Evolutionary conservation across 2,797 vertebrate genomes (phyloP), one percentile per base, ranked within the genome.

Genomic region (Gymnocypris eckloni): DNA sequence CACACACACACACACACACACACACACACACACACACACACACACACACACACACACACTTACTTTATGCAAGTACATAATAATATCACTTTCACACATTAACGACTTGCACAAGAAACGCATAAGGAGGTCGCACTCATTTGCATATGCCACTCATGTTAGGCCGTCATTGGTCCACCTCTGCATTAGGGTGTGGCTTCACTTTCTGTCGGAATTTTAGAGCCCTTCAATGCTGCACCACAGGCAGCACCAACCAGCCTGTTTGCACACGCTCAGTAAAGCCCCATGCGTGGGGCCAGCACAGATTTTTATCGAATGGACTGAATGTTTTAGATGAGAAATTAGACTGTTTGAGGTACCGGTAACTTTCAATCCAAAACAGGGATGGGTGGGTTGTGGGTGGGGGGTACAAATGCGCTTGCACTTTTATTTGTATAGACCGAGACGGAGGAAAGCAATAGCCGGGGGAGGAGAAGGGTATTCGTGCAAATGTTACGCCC

Each of bases 181-280:
- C 50, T 25, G 39, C 72, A 8, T 73, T 78, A 50, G 54, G 72
- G 67, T n/a, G 50, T 72, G 83, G 78, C 25, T 45, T 86, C 71
- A 77, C 70, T 83, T 67, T 81, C 78, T 86, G 50, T 88, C 83
- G 13, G 75, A 92, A 92, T 91, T 93, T 91, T 92, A 94, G 91
- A 92, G 94, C 94, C 94, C 94, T 93, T 79, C 72, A 70, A 95
- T 95, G 94, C 93, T 94, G 94, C 94, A 94, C 92, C 90, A 92
- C 92, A 93, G 93, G 92, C 93, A 94, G 93, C 92, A 89, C 92
- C 70, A 33, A 89, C 83, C 71, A 82, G 82, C 82, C 88, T 87
- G 85, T 88, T 87, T 88, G 90, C 90, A 87, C 86, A 89, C 64
- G 64, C 84, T 81, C 84, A 82, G 67, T 85, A 80, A 52, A 81